These are phyloP conservation scores for Cossypha dichroa DNA, from an alignment of 2,797 vertebrate genomes.

Conservation along the genomic window DNA sequence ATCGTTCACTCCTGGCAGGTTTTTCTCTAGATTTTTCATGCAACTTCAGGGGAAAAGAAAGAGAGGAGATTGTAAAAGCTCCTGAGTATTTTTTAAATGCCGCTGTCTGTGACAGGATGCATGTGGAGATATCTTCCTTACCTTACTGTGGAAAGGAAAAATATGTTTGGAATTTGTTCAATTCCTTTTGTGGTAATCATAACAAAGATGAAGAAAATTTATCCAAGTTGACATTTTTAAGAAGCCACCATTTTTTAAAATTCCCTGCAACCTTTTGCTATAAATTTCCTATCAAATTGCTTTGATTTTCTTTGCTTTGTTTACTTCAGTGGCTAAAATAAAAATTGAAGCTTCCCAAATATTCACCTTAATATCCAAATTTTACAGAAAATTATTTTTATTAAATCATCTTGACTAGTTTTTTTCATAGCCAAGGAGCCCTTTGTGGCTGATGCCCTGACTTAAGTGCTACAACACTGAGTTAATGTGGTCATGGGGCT, in stretches of 20 bases:
- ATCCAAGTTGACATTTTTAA: neutral
- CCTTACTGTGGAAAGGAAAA: neutral
- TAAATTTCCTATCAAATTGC: neutral
- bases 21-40: neutral
- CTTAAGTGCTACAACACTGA: neutral
- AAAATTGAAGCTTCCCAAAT: neutral
- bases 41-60: neutral
- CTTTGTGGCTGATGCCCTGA: neutral
- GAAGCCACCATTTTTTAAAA: neutral
- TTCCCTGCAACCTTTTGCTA: neutral
- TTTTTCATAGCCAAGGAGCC: neutral
- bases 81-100: neutral
- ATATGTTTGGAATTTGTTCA: neutral
- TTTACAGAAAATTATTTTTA: neutral
- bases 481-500: neutral
- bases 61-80: neutral
- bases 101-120: neutral
- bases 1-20: rapidly evolving
- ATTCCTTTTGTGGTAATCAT: neutral
- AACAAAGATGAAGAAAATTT: neutral
- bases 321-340: neutral
- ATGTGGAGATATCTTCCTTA: neutral
- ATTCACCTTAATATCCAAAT: neutral
- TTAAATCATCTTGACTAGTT: neutral
- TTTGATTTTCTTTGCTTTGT: neutral